These are phyloP conservation scores for Drosophila truncata DNA, from an alignment of 1,140 invertebrate genomes.

Conservation along the genomic window DNA sequence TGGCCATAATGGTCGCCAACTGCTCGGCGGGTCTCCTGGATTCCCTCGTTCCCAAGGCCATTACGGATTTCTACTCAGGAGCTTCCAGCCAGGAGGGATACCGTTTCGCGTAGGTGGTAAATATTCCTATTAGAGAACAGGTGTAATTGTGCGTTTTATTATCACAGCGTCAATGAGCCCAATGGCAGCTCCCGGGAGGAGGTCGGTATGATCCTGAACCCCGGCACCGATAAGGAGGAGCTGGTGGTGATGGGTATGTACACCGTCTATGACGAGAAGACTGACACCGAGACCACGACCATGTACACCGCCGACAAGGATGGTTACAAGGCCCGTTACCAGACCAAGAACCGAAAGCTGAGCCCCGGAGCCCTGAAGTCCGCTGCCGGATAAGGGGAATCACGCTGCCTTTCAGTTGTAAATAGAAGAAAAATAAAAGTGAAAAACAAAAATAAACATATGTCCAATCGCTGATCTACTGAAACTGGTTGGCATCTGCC, in stretches of 20 bases:
- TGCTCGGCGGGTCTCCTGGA: constrained; percentile 68
- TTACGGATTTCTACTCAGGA: constrained; percentile 48
- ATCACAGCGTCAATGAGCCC: constrained; percentile 61
- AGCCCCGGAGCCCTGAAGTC: constrained; percentile 74
- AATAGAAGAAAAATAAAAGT: constrained; percentile 16
- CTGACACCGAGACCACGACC: constrained; percentile 72
- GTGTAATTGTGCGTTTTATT: background rate
- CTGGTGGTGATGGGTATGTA: constrained; percentile 82
- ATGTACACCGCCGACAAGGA: constrained; percentile 84
- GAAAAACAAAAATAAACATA: constrained; percentile 8
- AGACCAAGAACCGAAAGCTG: constrained; percentile 79
- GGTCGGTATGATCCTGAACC: constrained; percentile 79
- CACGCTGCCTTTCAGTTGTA: constrained; percentile 7
- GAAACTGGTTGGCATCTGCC: constrained; percentile 60
- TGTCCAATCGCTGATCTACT: constrained; percentile 24
- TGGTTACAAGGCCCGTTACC: constrained; percentile 76
- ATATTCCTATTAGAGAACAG: background rate
- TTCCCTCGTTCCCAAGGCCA: constrained; percentile 46
- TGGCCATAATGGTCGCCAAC: constrained; percentile 62
- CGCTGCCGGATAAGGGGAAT: constrained; percentile 63
- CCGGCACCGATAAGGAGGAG: constrained; percentile 70
- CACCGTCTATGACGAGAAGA: constrained; percentile 71
- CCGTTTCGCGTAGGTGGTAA: constrained; percentile 59
- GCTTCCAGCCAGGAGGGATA: constrained; percentile 73
- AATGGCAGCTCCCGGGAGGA: constrained; percentile 81